phyloP scores from a whole-genome alignment of 1,140 invertebrate genomes.

The Colletes latitarsis region DNA sequence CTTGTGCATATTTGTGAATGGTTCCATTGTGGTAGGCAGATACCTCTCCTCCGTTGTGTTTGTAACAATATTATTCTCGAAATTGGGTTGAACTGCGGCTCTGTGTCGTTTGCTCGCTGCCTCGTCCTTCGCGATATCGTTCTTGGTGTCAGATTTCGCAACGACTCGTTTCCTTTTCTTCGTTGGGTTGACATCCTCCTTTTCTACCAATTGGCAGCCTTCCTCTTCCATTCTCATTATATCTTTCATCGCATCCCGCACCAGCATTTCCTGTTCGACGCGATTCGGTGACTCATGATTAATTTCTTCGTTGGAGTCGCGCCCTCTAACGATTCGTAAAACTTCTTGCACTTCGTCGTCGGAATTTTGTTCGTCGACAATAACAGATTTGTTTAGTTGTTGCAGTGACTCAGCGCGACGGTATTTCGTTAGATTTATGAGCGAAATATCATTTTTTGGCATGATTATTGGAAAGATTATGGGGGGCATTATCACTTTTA shows the following conservation, averaged over 20 bases:
- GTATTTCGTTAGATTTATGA: neutral
- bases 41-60: neutral
- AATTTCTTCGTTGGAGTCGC: conserved; percentile 6
- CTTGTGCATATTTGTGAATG: neutral
- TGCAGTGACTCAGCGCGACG: no score
- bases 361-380: neutral
- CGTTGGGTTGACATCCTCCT: accelerated
- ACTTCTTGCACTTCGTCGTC: conserved; percentile 63
- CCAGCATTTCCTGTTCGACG: conserved; percentile 47
- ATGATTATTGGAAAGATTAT: conserved; percentile 13
- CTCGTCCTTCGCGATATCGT: neutral
- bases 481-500: neutral
- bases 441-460: neutral
- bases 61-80: neutral
- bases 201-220: neutral
- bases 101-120: neutral
- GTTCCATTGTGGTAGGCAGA: neutral
- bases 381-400: neutral
- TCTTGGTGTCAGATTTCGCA: neutral
- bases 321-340: conserved; percentile 45
- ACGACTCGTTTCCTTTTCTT: neutral
- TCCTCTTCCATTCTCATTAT: conserved; percentile 17
- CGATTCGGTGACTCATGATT: conserved; percentile 65
- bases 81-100: neutral
- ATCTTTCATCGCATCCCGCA: conserved; percentile 35